Conservation (phyloP, 1,140 invertebrate species). For the Drosophila novamexicana region DNA sequence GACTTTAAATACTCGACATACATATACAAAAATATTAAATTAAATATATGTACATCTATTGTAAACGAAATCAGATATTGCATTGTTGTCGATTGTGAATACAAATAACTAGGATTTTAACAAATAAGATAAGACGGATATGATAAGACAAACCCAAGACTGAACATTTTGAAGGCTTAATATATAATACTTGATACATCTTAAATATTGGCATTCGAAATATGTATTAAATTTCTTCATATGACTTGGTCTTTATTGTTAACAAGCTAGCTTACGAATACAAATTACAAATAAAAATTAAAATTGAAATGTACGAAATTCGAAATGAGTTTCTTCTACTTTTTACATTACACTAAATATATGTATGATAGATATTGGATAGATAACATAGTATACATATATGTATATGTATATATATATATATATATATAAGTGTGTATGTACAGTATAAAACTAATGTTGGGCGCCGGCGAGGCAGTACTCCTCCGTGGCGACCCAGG, state of each 20-base stretch:
- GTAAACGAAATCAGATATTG: no score
- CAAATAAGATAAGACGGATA: no score
- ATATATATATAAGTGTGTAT: slow-evolving; percentile 18
- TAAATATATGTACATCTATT: neutral
- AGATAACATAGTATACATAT: slow-evolving; percentile 26
- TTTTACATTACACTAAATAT: slow-evolving; percentile 12
- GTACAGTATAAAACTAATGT: slow-evolving; percentile 32
- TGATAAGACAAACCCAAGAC: no score
- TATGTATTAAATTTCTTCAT: slow-evolving; percentile 29
- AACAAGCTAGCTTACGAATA: slow-evolving; percentile 30
- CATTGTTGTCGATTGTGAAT: no score
- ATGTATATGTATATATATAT: slow-evolving; percentile 31
- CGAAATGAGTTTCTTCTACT: slow-evolving; percentile 8
- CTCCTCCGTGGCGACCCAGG: slow-evolving; percentile 10
- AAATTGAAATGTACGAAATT: slow-evolving; percentile 18
- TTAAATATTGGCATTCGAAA: no score
- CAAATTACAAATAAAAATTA: slow-evolving; percentile 14
- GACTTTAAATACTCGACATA: no score
- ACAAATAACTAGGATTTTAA: no score
- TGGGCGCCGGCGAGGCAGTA: slow-evolving; percentile 22
- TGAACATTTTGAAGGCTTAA: no score
- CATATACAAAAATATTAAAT: no score
- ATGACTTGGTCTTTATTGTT: slow-evolving; percentile 68
- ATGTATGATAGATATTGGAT: neutral
- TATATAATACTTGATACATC: no score